Evolutionary conservation across 1,140 invertebrate genomes (phyloP).

Genomic region (Diabrotica virgifera): DNA sequence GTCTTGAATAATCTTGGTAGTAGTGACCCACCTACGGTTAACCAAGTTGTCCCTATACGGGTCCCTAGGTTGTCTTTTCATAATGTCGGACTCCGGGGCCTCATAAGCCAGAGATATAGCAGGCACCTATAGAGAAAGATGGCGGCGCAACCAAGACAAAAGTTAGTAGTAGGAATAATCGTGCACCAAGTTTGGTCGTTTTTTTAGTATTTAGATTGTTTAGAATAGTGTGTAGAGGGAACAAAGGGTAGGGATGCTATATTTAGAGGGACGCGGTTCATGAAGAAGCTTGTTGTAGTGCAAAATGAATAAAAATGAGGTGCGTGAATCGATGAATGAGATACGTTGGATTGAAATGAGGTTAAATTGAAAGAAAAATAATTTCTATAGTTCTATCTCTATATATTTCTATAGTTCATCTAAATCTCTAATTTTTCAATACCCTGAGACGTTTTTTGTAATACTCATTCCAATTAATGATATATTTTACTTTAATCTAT

Average conservation of each 20-base stretch:
- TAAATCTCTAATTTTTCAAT: no score
- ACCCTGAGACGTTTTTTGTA: no score
- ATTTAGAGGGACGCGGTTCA: slow-evolving; percentile 9
- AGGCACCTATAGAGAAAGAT: slow-evolving; percentile 68
- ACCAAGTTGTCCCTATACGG: slow-evolving; percentile 93
- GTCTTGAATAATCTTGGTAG: slow-evolving; percentile 8
- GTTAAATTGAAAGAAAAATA: no score
- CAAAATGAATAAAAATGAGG: slow-evolving; percentile 16
- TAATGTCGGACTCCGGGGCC: slow-evolving; percentile 94
- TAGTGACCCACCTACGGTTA: slow-evolving; percentile 75
- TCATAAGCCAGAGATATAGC: slow-evolving; percentile 97
- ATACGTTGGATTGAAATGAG: slow-evolving; percentile 4
- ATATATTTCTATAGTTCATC: no score
- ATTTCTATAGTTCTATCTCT: no score
- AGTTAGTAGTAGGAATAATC: slow-evolving; percentile 51
- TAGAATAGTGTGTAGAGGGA: slow-evolving; percentile 38
- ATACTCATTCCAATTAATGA: no score
- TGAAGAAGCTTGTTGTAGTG: slow-evolving; percentile 5
- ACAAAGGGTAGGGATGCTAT: slow-evolving; percentile 15
- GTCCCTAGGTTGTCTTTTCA: slow-evolving; percentile 93
- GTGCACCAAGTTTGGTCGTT: slow-evolving; percentile 31
- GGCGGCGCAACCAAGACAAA: slow-evolving; percentile 46
- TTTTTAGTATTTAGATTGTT: slow-evolving; percentile 31
- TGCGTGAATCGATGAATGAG: slow-evolving; percentile 6
- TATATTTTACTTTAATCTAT: no score